Base-by-base conservation (phyloP, 1,140 invertebrate species). In the Brachionus rotundiformis region DNA sequence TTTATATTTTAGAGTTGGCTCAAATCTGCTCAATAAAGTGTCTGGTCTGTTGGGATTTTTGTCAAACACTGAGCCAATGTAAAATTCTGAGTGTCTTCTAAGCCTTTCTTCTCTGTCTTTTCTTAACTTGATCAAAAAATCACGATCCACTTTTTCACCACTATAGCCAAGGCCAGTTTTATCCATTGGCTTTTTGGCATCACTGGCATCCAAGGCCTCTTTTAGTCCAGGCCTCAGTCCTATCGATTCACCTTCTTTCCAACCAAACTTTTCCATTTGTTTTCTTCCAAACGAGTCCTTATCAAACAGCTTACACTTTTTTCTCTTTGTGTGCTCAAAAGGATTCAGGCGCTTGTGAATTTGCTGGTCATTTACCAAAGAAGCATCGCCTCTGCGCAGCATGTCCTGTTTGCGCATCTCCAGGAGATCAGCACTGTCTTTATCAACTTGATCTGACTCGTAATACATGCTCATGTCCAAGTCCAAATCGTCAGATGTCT, bases 401-500 rank as follows among this genome's bases (percentile, higher is more conserved):
- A 84, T 82, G 79, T 86, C 83, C 73, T 89, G 87, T 49, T 86
- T 85, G 82, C 89, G 84, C 86, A 91, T 90, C 49, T 84, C 84
- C 1, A 89, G 68, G 41, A 86, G 86, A 76, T 90, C 88, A 71
- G 84, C 82, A 2, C 87, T 86, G 84, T 90, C 90, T 83, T 86
- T 88, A 81, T 90, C 90, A n/a, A 87, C 89, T 10, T 83, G 84
- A 81, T 82, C 81, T 54, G 68, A 54, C 76, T 89, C 88, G 83
- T 90, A 90, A 84, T 91, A 91, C 4, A 84, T 86, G 83, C 88
- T 88, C 87, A 90, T 91, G 84, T 91, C 91, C 1, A 91, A 88
- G 85, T 91, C 90, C 88, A 89, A 90, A 84, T 91, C 91, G 86
- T 91, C 91, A 0, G 90, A 84, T 31, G 90, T 91, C 82, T 89